Evolutionary conservation across 2,797 vertebrate genomes (phyloP).

Genomic region (Sphenopsis melanotis): DNA sequence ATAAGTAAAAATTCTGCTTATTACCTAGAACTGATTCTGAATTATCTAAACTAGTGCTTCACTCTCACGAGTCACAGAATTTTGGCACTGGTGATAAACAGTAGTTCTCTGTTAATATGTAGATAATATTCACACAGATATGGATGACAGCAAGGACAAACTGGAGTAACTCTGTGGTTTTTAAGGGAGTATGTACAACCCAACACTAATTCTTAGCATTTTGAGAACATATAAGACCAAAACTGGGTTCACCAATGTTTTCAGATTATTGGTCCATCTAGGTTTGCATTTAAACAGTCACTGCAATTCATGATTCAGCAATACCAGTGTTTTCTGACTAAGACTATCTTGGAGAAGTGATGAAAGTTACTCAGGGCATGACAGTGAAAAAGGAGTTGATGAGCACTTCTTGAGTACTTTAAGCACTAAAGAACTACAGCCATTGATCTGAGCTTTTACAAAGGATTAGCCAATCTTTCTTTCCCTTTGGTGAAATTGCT

Average conservation of each 20-base stretch:
- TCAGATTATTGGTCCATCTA: background rate
- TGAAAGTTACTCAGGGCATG: background rate
- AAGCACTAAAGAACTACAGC: background rate
- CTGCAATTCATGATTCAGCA: background rate
- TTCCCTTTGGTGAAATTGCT: background rate
- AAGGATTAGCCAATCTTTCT: background rate
- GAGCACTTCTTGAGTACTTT: background rate
- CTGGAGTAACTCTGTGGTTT: background rate
- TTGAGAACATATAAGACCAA: background rate
- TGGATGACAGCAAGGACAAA: background rate
- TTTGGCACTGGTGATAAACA: background rate
- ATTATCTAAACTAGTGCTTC: background rate
- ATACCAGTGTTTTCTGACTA: background rate
- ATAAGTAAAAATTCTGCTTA: background rate
- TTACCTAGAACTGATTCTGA: background rate
- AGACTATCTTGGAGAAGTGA: background rate
- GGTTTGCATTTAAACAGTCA: background rate
- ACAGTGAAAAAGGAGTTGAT: background rate
- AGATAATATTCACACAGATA: background rate
- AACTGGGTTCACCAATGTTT: background rate
- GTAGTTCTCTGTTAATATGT: background rate
- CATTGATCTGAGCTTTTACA: constrained; percentile 20
- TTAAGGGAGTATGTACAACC: background rate
- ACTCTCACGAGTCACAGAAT: background rate
- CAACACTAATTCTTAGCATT: background rate